Percentiles rank a stretch among this genome's conserved stretches.
Conservation (phyloP, 2,113 vertebrate genomes). For the Butastur rufipennis region DNA sequence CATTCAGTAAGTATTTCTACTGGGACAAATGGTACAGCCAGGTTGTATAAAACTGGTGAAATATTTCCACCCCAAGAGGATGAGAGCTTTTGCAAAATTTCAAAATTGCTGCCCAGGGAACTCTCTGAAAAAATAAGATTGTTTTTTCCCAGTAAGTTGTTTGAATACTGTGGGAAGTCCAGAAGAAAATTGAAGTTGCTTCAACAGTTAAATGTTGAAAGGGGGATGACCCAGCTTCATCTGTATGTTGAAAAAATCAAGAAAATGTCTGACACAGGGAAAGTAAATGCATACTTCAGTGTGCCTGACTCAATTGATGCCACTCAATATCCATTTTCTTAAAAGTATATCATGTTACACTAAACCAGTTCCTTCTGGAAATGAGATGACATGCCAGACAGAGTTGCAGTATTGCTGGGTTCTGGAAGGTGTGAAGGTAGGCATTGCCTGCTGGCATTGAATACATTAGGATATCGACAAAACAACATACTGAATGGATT, state of each 20-base stretch:
- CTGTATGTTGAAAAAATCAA: background rate
- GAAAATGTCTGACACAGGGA: background rate
- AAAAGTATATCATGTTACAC: background rate
- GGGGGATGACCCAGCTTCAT: background rate
- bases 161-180: background rate
- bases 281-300: background rate
- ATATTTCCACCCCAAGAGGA: background rate
- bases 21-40: background rate
- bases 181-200: background rate
- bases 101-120: background rate
- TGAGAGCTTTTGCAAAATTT: background rate
- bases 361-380: background rate
- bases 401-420: background rate
- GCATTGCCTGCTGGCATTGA: background rate
- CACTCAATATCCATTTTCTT: background rate
- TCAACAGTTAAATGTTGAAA: background rate
- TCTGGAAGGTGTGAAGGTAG: background rate
- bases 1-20: background rate
- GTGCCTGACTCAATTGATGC: background rate
- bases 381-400: background rate
- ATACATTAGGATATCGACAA: background rate
- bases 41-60: background rate
- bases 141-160: background rate
- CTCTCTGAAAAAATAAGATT: background rate
- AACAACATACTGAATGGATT: background rate